These are phyloP conservation scores for Spea bombifrons DNA, from an alignment of 2,113 vertebrate genomes.

Conservation along the genomic window DNA sequence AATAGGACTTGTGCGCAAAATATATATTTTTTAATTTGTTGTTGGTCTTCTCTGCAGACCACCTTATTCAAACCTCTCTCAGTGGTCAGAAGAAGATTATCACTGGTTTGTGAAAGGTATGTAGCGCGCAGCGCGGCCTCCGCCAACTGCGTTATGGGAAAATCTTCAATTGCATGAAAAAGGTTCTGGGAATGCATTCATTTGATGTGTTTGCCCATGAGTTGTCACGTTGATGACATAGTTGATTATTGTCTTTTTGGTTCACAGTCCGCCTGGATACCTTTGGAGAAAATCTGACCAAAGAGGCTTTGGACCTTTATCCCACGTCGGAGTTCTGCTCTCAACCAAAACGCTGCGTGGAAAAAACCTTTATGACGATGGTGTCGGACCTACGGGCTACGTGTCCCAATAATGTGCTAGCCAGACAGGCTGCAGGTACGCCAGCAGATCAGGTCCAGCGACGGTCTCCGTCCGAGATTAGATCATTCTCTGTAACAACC, in stretches of 20 bases:
- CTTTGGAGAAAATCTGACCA: slow-evolving; percentile 56
- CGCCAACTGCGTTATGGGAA: no score
- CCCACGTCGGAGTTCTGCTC: slow-evolving; percentile 56
- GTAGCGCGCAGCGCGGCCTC: no score
- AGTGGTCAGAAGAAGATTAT: slow-evolving; percentile 69
- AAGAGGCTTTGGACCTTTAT: slow-evolving; percentile 58
- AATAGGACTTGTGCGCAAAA: no score
- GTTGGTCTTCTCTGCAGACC: slow-evolving; percentile 53
- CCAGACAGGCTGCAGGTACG: slow-evolving; percentile 66
- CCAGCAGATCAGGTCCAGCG: neutral
- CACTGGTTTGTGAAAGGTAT: slow-evolving; percentile 68
- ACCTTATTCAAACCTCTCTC: slow-evolving; percentile 60
- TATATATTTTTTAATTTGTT: no score
- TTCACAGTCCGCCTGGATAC: slow-evolving; percentile 58
- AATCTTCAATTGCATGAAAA: no score
- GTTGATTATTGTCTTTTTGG: neutral
- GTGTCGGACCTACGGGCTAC: slow-evolving; percentile 67
- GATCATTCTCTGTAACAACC: no score
- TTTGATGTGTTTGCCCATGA: neutral
- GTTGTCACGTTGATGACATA: neutral
- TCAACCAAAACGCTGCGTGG: slow-evolving; percentile 62
- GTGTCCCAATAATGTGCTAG: slow-evolving; percentile 67
- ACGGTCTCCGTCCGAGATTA: no score
- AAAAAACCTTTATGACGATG: slow-evolving; percentile 70
- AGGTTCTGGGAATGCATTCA: no score